These are phyloP conservation scores for Ophioninae sp. DNA, from an alignment of 2,888 invertebrate genomes.

Conservation along the genomic window DNA sequence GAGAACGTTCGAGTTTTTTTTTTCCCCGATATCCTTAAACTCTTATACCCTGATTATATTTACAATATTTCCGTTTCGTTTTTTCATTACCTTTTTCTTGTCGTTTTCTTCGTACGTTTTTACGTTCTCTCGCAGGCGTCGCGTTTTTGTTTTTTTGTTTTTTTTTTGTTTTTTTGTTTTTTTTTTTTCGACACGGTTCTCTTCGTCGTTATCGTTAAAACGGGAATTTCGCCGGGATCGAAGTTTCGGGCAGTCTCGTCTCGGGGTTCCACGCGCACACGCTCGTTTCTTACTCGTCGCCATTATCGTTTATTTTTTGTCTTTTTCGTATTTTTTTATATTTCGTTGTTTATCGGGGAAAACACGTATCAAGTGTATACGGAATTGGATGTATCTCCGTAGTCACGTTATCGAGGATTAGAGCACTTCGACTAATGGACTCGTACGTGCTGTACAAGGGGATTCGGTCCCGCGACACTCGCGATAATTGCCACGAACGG, in stretches of 20 bases:
- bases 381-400: constrained; percentile 12
- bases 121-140: neutral
- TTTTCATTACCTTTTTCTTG: neutral
- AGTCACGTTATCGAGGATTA: constrained; percentile 55
- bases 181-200: too few relatives aligned
- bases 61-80: constrained; percentile 69
- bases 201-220: constrained; percentile 1
- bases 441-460: constrained; percentile 58
- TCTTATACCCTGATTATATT: constrained; percentile 78
- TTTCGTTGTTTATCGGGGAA: neutral
- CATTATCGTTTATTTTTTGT: neutral
- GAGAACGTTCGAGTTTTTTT: constrained; percentile 63
- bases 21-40: constrained; percentile 31
- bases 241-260: neutral
- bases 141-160: neutral
- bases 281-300: too few relatives aligned
- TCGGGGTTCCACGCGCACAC: neutral
- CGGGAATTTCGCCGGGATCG: neutral
- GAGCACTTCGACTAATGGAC: constrained; percentile 59
- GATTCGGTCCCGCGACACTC: constrained; percentile 54
- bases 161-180: too few relatives aligned
- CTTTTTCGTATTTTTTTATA: neutral
- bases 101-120: neutral
- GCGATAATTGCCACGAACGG: constrained; percentile 58
- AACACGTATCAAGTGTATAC: constrained; percentile 26